Conservation (phyloP, 1,140 invertebrate genomes). For the Drosophila biarmipes region DNA sequence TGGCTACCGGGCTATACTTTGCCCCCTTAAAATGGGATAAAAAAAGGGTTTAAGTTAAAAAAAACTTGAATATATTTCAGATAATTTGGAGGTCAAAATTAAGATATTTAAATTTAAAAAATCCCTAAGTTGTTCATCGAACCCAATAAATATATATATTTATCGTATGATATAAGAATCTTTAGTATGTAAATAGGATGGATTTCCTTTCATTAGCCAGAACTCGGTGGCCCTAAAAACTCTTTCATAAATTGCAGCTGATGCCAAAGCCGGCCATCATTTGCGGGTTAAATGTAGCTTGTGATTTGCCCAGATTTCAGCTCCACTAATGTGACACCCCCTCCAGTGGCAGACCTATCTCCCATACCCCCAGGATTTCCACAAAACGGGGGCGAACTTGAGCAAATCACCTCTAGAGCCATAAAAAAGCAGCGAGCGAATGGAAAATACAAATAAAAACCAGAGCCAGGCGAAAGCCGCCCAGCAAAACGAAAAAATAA, state of each 20-base stretch:
- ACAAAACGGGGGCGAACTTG: slow-evolving; percentile 52
- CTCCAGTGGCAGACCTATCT: background rate
- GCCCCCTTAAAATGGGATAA: background rate
- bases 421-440: slow-evolving; percentile 59
- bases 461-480: slow-evolving; percentile 55
- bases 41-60: background rate
- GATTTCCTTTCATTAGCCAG: slow-evolving; percentile 14
- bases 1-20: background rate
- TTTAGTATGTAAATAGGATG: too few relatives aligned
- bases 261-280: slow-evolving; percentile 70
- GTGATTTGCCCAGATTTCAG: slow-evolving; percentile 71
- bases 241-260: slow-evolving; percentile 55
- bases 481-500: slow-evolving; percentile 74
- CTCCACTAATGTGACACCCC: slow-evolving; percentile 44
- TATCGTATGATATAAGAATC: too few relatives aligned
- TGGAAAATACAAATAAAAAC: slow-evolving; percentile 67
- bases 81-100: too few relatives aligned
- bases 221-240: slow-evolving; percentile 8
- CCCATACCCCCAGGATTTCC: slow-evolving; percentile 19
- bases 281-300: slow-evolving; percentile 77
- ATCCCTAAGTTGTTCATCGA: too few relatives aligned
- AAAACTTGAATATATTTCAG: too few relatives aligned
- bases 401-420: slow-evolving; percentile 76
- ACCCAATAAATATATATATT: too few relatives aligned
- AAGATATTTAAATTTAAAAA: too few relatives aligned